Evolutionary conservation across 2,888 invertebrate genomes (phyloP), one percentile per base, ranked within the genome.

Genomic region (Lumbricus terrestris): DNA sequence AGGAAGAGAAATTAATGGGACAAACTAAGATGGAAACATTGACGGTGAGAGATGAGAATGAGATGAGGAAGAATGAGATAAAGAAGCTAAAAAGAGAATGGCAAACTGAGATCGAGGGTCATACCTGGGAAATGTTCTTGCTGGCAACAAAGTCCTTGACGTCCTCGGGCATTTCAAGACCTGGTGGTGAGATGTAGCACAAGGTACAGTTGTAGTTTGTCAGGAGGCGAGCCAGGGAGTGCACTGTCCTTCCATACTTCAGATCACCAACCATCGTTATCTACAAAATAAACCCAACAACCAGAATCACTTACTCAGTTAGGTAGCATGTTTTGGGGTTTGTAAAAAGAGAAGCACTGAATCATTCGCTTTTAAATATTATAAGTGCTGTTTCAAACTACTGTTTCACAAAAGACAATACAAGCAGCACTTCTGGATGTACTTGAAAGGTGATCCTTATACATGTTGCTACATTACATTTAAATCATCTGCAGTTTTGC

Each of bases 221-320:
- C 90, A 99, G 96, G 20, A 99, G 96, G 92, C 97, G 96, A 13
- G 99, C 99, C 91, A 99, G 95, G 0, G 99, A 99, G 95, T 99
- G 99, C 0, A 99, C 99, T 3, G 99, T 99, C 82, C 99, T 96
- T 0, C 99, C 99, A 95, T 99, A 97, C 95, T 98, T 98, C 93
- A 99, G 96, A 95, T 99, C 99, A 13, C 99, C 99, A 35, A 99
- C 99, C 97, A 99, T 97, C 0, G 99, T 99, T 90, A 99, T 98
- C 95, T 95, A 92, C 11, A 92, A 91, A 88, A 15, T 29, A 47
- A 37, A 38, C 35, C n/a, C 40, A 90, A 18, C 35, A 42, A 40
- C 0, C 34, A 29, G 69, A 69, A 11, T 69, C n/a, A 69, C 35
- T 69, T 89, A 42, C 34, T 8, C 16, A 34, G 23, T 89, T 33